Base-by-base conservation (phyloP, 2,113 vertebrate genomes). In the Sylvia atricapilla region DNA sequence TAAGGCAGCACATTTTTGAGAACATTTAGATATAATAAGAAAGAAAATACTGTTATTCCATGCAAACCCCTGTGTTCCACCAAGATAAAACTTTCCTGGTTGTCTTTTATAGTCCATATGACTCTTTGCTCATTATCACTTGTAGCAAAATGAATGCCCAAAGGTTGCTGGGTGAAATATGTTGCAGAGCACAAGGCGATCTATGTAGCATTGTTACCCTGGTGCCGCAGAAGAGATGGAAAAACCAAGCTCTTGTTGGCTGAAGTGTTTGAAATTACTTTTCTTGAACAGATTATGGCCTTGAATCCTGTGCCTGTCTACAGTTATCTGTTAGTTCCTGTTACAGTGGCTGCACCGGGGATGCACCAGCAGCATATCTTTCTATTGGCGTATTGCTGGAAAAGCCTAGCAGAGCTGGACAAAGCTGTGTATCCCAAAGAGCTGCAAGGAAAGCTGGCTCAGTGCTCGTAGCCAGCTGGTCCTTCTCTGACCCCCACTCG, bases 321-420 rank as follows among this genome's bases (percentile, higher is more conserved):
- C 15, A 44, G 24, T 25, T 67, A 18, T 28, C 30, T 66, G 21
- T 30, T 24, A 20, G 50, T 72, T 67, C 33, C 73, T 35, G 7
- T 43, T 63, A 18, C 1, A 52, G 41, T 25, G 43, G 18, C 24
- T 75, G 46, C 35, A 62, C 41, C 22, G 35, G 58, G 63, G n/a
- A 52, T 44, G 47, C 11, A 11, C 43, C 53, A 15, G 31, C 63
- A 83, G 30, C 11, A 0, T 43, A 63, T 62, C 69, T 31, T 31
- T 21, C 2, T 41, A n/a, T 46, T 55, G 3, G 1, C 13, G 30
- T 21, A 1, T 8, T 12, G 6, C 39, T 56, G 43, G 44, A 15
- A 62, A 83, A 43, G 33, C 33, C 59, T 8, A 12, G 28, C 81
- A 47, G 35, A 62, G 37, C 50, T 68, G 46, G 41, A 13, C n/a